These are phyloP conservation scores for Oncopeltus fasciatus DNA, from an alignment of 1,140 invertebrate species.

Conservation along the genomic window DNA sequence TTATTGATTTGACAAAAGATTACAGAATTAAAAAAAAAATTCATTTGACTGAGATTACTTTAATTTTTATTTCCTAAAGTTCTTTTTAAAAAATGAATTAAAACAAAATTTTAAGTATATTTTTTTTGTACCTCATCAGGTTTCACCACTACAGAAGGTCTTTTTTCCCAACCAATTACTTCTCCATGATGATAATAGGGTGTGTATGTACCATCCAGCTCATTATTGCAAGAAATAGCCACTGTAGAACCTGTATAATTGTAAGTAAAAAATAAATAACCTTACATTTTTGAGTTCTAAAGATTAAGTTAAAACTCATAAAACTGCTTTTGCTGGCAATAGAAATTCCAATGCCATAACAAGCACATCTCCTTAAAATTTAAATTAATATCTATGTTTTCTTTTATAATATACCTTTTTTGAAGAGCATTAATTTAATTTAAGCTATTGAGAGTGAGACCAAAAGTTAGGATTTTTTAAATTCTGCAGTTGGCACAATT, in stretches of 20 bases:
- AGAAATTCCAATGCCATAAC: neutral
- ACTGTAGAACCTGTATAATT: slow-evolving; percentile 10
- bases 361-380: neutral
- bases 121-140: slow-evolving; percentile 1
- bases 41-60: too few species aligned
- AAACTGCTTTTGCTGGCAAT: neutral
- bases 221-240: slow-evolving; percentile 8
- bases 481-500: too few species aligned
- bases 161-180: slow-evolving; percentile 12
- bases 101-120: neutral
- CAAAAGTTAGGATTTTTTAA: too few species aligned
- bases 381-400: neutral
- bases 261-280: neutral
- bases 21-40: too few species aligned
- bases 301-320: neutral
- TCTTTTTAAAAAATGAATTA: neutral
- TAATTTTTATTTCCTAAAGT: too few species aligned
- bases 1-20: too few species aligned
- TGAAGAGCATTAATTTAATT: neutral
- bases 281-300: neutral
- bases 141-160: slow-evolving; percentile 11
- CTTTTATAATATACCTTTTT: neutral
- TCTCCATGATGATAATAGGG: slow-evolving; percentile 20
- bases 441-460: too few species aligned
- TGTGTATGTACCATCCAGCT: slow-evolving; percentile 14